Evolutionary conservation across 2,797 vertebrate genomes (phyloP).

Genomic region (Oceanodroma leucorhoa): DNA sequence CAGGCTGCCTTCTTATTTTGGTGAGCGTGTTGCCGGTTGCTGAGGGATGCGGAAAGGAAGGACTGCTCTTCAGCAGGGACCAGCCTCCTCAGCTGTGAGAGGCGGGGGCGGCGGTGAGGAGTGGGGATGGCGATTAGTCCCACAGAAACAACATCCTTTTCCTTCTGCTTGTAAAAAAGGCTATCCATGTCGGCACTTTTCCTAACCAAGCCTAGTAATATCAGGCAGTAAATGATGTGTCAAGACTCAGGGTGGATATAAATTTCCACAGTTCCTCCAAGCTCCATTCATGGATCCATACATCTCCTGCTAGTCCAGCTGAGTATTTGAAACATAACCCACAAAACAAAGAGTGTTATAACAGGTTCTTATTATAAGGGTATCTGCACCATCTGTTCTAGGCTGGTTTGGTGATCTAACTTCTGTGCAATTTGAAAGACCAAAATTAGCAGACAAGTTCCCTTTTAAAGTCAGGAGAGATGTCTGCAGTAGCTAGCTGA

Average conservation of each 20-base stretch:
- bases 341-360: background rate
- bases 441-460: background rate
- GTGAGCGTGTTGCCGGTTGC: background rate
- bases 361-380: background rate
- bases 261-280: background rate
- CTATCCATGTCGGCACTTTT: background rate
- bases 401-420: background rate
- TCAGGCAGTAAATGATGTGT: background rate
- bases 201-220: background rate
- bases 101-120: background rate
- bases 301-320: background rate
- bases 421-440: background rate
- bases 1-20: background rate
- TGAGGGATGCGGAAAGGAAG: background rate
- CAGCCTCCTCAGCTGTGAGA: background rate
- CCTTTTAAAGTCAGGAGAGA: background rate
- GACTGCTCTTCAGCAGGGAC: background rate
- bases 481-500: background rate
- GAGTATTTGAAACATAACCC: background rate
- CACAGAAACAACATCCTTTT: background rate
- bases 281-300: background rate
- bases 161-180: background rate
- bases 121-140: background rate
- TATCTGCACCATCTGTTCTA: background rate
- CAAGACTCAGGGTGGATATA: background rate